Percentiles rank a stretch among this genome's conserved stretches.
These are phyloP conservation scores for Geophilus truncorum DNA, from an alignment of 2,888 invertebrate genomes.

Conservation along the genomic window DNA sequence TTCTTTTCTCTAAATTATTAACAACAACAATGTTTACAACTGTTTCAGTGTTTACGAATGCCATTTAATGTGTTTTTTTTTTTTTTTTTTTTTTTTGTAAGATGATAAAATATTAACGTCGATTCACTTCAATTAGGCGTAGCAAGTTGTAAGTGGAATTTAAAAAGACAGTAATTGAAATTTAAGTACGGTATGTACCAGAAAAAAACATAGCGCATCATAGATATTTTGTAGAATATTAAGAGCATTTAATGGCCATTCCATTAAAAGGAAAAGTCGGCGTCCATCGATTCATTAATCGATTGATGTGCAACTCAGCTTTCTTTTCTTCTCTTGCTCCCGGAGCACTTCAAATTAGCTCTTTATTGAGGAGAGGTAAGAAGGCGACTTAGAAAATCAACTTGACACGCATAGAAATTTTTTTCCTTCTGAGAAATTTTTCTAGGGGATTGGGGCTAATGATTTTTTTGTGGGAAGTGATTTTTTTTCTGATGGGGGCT, in stretches of 20 bases:
- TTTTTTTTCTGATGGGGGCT: too few relatives aligned
- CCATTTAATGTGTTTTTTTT: background rate
- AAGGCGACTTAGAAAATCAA: background rate
- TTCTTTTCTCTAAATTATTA: background rate
- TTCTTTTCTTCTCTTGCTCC: background rate
- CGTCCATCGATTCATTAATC: background rate
- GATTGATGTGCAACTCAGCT: background rate
- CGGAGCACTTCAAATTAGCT: background rate
- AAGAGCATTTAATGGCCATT: background rate
- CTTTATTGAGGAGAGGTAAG: background rate
- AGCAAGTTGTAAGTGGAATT: background rate
- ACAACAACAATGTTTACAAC: too few relatives aligned
- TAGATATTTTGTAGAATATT: background rate
- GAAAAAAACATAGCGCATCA: background rate
- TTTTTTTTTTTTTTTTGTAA: background rate
- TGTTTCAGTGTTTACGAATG: background rate
- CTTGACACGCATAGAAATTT: background rate
- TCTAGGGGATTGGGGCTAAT: background rate
- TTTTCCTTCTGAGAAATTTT: background rate
- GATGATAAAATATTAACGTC: background rate
- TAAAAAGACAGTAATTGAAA: background rate
- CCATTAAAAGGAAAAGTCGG: background rate
- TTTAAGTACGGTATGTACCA: background rate
- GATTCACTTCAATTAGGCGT: background rate
- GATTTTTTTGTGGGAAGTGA: too few relatives aligned